These are phyloP conservation scores for Antheraea mylitta DNA, from an alignment of 1,140 invertebrate species.

Conservation along the genomic window DNA sequence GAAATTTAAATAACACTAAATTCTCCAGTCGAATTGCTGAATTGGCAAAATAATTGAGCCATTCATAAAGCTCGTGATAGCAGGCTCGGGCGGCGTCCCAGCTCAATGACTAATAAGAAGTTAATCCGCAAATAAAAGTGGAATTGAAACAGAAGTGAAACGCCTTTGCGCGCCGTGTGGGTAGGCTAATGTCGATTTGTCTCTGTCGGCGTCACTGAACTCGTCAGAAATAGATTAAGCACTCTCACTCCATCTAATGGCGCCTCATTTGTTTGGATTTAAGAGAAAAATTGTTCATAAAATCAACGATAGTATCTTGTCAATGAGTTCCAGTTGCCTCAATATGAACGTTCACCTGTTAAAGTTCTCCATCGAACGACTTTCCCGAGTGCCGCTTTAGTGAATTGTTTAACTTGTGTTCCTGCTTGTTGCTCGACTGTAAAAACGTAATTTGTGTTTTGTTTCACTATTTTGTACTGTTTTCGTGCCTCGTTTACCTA, in stretches of 20 bases:
- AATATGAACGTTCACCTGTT: constrained; percentile 8
- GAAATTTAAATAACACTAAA: constrained; percentile 20
- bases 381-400: constrained; percentile 48
- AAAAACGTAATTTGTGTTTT: constrained; percentile 59
- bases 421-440: constrained; percentile 50
- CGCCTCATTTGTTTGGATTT: constrained; percentile 78
- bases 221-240: constrained; percentile 79
- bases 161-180: constrained; percentile 73
- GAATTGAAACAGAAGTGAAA: constrained; percentile 76
- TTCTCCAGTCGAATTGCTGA: constrained; percentile 43
- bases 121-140: constrained; percentile 79
- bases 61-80: constrained; percentile 76
- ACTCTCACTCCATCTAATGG: constrained; percentile 78
- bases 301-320: constrained; percentile 72
- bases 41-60: constrained; percentile 73
- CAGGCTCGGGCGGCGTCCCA: constrained; percentile 50
- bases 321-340: constrained; percentile 69
- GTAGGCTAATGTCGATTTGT: constrained; percentile 78
- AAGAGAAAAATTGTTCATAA: constrained; percentile 77
- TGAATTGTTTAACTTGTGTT: constrained; percentile 47
- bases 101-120: constrained; percentile 78
- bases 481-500: constrained; percentile 45
- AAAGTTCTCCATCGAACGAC: constrained; percentile 32
- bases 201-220: constrained; percentile 77
- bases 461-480: constrained; percentile 11